Conservation (phyloP, 2,797 vertebrate species). For the Salmo trutta region DNA sequence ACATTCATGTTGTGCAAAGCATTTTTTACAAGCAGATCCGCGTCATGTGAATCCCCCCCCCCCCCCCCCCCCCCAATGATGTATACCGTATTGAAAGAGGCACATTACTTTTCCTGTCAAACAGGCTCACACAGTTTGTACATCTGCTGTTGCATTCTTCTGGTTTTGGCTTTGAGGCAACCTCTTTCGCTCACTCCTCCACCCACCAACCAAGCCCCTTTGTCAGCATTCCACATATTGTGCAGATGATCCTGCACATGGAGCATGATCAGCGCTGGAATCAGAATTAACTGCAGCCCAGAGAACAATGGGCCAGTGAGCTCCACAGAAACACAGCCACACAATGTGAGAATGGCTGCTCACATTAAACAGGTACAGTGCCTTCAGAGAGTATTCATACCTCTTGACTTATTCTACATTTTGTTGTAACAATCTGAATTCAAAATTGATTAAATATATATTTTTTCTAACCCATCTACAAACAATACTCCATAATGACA, state of each 20-base stretch:
- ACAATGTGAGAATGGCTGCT: neutral
- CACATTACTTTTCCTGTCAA: neutral
- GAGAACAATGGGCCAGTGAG: neutral
- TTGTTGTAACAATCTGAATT: no score
- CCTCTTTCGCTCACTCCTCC: constrained; percentile 1
- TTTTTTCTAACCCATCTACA: no score
- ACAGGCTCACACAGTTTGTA: neutral
- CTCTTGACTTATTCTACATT: no score
- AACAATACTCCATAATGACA: no score
- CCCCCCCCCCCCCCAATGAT: neutral
- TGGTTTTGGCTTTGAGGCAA: constrained; percentile 5
- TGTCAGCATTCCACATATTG: neutral
- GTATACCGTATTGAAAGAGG: neutral
- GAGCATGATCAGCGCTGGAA: neutral
- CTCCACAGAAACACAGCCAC: neutral
- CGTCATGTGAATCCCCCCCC: neutral
- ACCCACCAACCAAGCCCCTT: neutral
- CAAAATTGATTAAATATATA: no score
- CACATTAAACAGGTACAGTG: neutral
- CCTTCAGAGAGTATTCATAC: no score
- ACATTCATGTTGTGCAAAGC: no score
- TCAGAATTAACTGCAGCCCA: neutral
- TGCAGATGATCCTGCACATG: neutral
- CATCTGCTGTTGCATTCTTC: constrained; percentile 6
- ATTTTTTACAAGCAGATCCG: no score